These are phyloP conservation scores for Platerodrilus igneus DNA, from an alignment of 2,888 invertebrate genomes.

Conservation along the genomic window DNA sequence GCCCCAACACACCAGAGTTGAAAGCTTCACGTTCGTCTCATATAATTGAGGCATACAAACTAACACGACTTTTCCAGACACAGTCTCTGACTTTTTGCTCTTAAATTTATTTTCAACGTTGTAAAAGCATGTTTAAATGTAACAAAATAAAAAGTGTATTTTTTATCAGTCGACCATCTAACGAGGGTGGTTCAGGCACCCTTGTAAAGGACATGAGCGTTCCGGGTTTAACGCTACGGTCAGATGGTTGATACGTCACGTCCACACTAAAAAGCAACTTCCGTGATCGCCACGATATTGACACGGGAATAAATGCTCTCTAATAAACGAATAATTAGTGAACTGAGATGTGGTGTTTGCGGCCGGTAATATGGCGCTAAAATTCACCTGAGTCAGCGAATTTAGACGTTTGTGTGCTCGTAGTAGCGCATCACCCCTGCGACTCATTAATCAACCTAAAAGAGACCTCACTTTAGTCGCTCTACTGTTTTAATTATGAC, in stretches of 20 bases:
- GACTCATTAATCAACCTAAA: slow-evolving; percentile 40
- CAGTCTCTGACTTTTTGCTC: too few species aligned
- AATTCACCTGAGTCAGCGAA: slow-evolving; percentile 41
- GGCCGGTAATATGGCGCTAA: slow-evolving; percentile 35
- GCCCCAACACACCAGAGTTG: too few species aligned
- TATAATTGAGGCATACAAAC: too few species aligned
- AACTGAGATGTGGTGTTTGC: slow-evolving; percentile 33
- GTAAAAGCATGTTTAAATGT: slow-evolving; percentile 5
- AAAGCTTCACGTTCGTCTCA: too few species aligned
- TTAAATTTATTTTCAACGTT: slow-evolving; percentile 5
- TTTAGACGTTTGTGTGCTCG: slow-evolving; percentile 37
- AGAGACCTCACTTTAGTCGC: slow-evolving; percentile 30
- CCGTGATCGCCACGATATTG: slow-evolving; percentile 33
- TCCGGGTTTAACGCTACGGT: slow-evolving; percentile 32
- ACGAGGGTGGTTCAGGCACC: slow-evolving; percentile 35
- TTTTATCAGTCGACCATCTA: slow-evolving; percentile 43
- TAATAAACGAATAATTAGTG: slow-evolving; percentile 36
- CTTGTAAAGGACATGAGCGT: slow-evolving; percentile 26
- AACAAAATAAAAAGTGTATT: slow-evolving; percentile 35
- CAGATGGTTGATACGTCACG: slow-evolving; percentile 47
- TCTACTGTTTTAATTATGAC: slow-evolving; percentile 40
- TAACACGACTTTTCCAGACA: too few species aligned
- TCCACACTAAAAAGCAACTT: slow-evolving; percentile 35
- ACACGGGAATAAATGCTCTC: slow-evolving; percentile 30
- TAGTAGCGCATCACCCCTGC: slow-evolving; percentile 29